Conservation (phyloP, 2,888 invertebrate genomes). For the Rotaria sp. region DNA sequence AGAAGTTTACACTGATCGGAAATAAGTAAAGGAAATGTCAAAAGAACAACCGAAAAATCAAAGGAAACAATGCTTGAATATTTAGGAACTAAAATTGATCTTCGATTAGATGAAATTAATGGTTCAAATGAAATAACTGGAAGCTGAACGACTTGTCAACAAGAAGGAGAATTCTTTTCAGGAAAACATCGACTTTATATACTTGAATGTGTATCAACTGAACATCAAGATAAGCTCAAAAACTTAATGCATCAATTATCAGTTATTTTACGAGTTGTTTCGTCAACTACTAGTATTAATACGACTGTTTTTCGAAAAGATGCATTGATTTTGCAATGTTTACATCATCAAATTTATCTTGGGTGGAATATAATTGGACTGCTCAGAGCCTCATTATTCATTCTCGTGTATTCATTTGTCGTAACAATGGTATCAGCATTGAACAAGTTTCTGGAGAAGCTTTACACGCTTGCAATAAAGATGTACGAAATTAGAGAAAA, state of each 20-base stretch:
- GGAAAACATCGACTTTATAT: neutral
- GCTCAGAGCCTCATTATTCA: neutral
- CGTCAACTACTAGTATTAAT: neutral
- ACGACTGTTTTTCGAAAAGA: neutral
- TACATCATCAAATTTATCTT: neutral
- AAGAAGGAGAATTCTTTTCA: neutral
- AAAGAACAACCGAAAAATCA: neutral
- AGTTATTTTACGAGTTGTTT: neutral
- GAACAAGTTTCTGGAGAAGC: neutral
- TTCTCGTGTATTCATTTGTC: neutral
- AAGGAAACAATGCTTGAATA: neutral
- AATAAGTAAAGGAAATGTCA: neutral
- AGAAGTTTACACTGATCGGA: neutral
- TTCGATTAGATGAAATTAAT: neutral
- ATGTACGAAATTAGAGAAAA: too few relatives aligned
- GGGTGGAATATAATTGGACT: neutral
- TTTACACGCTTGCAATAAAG: too few relatives aligned
- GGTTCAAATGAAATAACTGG: neutral
- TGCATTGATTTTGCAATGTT: neutral
- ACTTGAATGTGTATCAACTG: neutral
- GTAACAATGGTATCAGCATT: neutral
- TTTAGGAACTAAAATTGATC: too few relatives aligned
- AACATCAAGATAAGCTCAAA: neutral
- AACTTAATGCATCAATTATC: neutral
- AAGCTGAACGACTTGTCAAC: neutral